Percentiles rank a stretch among this genome's conserved stretches.
Evolutionary conservation across 2,888 invertebrate species (phyloP).

Genomic region (Amiota mariae): DNA sequence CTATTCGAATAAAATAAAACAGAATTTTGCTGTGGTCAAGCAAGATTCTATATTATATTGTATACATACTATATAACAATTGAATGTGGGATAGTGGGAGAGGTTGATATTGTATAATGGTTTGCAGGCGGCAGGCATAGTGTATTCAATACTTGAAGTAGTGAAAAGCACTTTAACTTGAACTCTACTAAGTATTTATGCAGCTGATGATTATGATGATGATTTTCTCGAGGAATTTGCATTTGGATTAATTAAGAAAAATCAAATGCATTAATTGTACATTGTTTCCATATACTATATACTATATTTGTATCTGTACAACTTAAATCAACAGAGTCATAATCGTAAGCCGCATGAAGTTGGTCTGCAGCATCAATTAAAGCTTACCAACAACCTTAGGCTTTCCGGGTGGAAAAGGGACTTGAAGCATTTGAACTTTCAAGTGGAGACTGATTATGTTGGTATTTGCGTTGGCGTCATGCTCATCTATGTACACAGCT

Average conservation of each 20-base stretch:
- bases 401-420: background rate
- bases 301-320: constrained; percentile 23
- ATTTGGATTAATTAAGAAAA: constrained; percentile 48
- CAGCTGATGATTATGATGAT: constrained; percentile 27
- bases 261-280: constrained; percentile 55
- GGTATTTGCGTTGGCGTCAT: constrained; percentile 44
- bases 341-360: background rate
- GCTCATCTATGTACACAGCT: constrained; percentile 12
- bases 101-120: no score
- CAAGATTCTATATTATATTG: background rate
- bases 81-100: no score
- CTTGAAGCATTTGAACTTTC: constrained; percentile 46
- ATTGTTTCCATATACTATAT: constrained; percentile 38
- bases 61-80: background rate
- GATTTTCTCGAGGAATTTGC: constrained; percentile 42
- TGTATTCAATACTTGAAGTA: no score
- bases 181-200: constrained; percentile 32
- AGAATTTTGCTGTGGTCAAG: background rate
- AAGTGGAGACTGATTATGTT: constrained; percentile 45
- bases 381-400: background rate
- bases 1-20: background rate
- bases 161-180: constrained; percentile 22
- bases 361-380: constrained; percentile 10
- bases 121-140: no score
- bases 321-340: background rate